A percentile compares a stretch with the other conserved stretches of the same genome.
phyloP scores from a whole-genome alignment of 2,113 vertebrate genomes.

The Dipodomys stephensi region DNA sequence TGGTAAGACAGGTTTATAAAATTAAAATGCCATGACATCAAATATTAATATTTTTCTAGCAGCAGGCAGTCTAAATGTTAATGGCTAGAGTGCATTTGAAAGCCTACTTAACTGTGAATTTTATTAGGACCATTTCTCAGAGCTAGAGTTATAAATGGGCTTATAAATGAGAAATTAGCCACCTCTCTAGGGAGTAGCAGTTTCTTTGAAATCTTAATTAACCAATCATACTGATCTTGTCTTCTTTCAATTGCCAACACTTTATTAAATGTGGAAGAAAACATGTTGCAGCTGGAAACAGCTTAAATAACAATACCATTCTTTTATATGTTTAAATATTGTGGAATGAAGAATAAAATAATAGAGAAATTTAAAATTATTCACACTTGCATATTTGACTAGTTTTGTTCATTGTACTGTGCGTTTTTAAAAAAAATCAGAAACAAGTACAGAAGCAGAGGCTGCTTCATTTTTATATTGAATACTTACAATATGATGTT shows the following conservation, averaged over 20 bases:
- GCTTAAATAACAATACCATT: slow-evolving; percentile 28
- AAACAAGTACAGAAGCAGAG: background rate
- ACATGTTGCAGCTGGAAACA: slow-evolving; percentile 32
- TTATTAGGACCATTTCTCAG: slow-evolving; percentile 75
- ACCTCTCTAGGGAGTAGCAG: slow-evolving; percentile 63
- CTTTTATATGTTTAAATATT: slow-evolving; percentile 22
- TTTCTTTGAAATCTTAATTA: slow-evolving; percentile 78
- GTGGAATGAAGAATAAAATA: slow-evolving; percentile 23
- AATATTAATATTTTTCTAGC: slow-evolving; percentile 77
- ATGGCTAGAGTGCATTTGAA: slow-evolving; percentile 72
- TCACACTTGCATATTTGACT: slow-evolving; percentile 39
- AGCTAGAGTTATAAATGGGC: slow-evolving; percentile 72
- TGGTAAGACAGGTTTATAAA: slow-evolving; percentile 73
- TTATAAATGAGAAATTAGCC: slow-evolving; percentile 78
- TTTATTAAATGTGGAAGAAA: slow-evolving; percentile 67
- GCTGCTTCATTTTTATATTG: background rate
- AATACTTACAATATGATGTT: slow-evolving; percentile 3
- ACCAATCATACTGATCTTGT: slow-evolving; percentile 51
- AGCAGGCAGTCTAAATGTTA: slow-evolving; percentile 72
- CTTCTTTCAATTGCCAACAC: slow-evolving; percentile 64
- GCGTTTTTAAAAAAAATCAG: background rate
- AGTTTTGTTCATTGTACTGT: slow-evolving; percentile 3
- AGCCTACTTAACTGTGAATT: slow-evolving; percentile 60
- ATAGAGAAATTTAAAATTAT: slow-evolving; percentile 29
- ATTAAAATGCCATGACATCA: slow-evolving; percentile 77